Evolutionary conservation across 2,113 vertebrate species (phyloP).

Genomic region (Pungitius pungitius): DNA sequence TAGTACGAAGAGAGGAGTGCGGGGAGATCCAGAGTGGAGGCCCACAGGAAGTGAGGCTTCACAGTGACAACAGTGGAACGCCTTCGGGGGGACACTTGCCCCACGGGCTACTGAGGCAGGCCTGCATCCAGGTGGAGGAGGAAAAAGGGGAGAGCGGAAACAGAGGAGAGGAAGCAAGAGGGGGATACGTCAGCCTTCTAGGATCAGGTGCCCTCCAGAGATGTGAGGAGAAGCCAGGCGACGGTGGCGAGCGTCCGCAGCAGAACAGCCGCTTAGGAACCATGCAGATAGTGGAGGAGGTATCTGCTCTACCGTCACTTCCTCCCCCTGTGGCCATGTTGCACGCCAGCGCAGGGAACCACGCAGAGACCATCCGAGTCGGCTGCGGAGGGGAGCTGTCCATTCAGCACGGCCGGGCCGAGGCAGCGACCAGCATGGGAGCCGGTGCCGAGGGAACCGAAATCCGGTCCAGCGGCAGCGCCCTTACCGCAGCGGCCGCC

Average conservation of each 20-base stretch:
- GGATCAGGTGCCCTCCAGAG: conserved; percentile 81
- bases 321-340: conserved; percentile 86
- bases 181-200: conserved; percentile 70
- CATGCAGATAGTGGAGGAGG: conserved; percentile 97
- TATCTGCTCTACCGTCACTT: conserved; percentile 83
- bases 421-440: conserved; percentile 22
- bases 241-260: conserved; percentile 84
- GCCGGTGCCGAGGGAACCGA: conserved; percentile 30
- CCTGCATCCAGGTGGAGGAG: conserved; percentile 48
- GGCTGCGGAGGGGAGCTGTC: conserved; percentile 63
- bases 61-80: conserved; percentile 46
- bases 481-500: conserved; percentile 70
- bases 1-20: conserved; percentile 83
- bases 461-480: conserved; percentile 27
- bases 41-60: conserved; percentile 44
- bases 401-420: conserved; percentile 81
- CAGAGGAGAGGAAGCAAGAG: conserved; percentile 29
- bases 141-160: conserved; percentile 20
- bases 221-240: conserved; percentile 89
- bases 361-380: conserved; percentile 75
- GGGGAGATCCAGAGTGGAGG: conserved; percentile 63
- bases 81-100: conserved; percentile 46
- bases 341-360: conserved; percentile 87
- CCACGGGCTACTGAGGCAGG: conserved; percentile 37
- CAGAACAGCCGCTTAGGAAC: conserved; percentile 74